Percentiles rank a stretch among this genome's conserved stretches.
phyloP scores from a whole-genome alignment of 2,113 vertebrate genomes.

The Myiozetetes cayanensis region DNA sequence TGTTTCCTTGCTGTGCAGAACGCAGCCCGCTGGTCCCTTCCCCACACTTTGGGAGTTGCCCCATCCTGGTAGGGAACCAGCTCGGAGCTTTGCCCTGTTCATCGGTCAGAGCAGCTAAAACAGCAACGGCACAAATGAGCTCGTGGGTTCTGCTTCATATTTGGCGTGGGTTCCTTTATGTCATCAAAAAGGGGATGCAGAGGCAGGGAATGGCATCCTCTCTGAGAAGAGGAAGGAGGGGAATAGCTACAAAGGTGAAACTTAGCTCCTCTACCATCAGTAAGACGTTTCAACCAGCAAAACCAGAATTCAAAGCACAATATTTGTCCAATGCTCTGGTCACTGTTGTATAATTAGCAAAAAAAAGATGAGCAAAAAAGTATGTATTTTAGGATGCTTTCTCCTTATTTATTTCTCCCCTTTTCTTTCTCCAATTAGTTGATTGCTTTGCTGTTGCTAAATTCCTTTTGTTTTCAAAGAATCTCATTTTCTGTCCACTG shows the following conservation, averaged over 20 bases:
- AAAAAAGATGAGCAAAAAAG: not conserved
- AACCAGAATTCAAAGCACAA: not conserved
- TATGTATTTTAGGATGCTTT: not conserved
- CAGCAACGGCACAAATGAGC: not conserved
- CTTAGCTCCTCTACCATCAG: not conserved
- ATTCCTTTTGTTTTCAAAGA: slow-evolving; percentile 4
- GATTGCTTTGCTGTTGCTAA: not conserved
- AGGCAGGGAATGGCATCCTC: not conserved
- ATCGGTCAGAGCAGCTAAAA: not conserved
- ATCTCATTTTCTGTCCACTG: slow-evolving; percentile 1
- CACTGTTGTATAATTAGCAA: not conserved
- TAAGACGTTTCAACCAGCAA: not conserved
- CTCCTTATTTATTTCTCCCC: not conserved
- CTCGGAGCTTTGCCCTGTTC: not conserved
- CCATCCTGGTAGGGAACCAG: not conserved
- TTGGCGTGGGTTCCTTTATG: not conserved
- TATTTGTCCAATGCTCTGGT: not conserved
- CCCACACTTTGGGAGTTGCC: not conserved
- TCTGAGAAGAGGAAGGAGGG: not conserved
- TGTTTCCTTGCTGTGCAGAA: not conserved
- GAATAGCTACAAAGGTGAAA: not conserved
- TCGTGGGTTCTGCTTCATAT: not conserved
- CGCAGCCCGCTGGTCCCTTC: rapidly evolving
- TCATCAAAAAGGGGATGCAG: not conserved
- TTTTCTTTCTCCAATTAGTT: not conserved